Conservation (phyloP, 2,888 invertebrate species). For the Aproaerema taeniolella region DNA sequence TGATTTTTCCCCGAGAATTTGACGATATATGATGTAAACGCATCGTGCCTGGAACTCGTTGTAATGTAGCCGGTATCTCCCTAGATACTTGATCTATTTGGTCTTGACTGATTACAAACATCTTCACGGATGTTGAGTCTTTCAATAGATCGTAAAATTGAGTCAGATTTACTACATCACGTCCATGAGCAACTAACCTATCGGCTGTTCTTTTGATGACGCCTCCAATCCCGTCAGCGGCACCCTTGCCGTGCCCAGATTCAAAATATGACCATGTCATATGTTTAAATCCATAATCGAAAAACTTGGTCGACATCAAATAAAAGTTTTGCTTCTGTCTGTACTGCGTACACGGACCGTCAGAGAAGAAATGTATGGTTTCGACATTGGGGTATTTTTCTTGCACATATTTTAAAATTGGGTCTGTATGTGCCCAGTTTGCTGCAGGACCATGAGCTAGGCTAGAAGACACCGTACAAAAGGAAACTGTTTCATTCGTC, state of each 20-base stretch:
- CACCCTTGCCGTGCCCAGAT: slow-evolving; percentile 12
- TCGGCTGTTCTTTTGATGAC: slow-evolving; percentile 28
- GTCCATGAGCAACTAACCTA: slow-evolving; percentile 18
- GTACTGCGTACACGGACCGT: slow-evolving; percentile 12
- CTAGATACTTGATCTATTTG: too few species aligned
- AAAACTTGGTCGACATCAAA: background rate
- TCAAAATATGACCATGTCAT: slow-evolving; percentile 15
- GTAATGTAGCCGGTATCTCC: too few species aligned
- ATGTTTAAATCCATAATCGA: background rate
- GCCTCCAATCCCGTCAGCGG: slow-evolving; percentile 17
- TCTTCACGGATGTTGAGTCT: too few species aligned
- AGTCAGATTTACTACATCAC: slow-evolving; percentile 9
- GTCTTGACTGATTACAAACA: too few species aligned
- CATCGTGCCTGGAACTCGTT: too few species aligned
- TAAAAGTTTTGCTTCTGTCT: slow-evolving; percentile 10
- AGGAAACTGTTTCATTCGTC: background rate
- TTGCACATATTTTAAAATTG: slow-evolving; percentile 10
- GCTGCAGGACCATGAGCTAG: background rate
- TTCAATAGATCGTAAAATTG: slow-evolving; percentile 6
- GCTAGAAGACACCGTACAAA: slow-evolving; percentile 3
- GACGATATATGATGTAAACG: too few species aligned
- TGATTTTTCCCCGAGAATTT: too few species aligned
- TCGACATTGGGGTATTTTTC: slow-evolving; percentile 2
- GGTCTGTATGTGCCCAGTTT: slow-evolving; percentile 6
- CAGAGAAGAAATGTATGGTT: slow-evolving; percentile 12